Evolutionary conservation across 1,140 invertebrate species (phyloP).

Genomic region (Drosophila fuyamai): DNA sequence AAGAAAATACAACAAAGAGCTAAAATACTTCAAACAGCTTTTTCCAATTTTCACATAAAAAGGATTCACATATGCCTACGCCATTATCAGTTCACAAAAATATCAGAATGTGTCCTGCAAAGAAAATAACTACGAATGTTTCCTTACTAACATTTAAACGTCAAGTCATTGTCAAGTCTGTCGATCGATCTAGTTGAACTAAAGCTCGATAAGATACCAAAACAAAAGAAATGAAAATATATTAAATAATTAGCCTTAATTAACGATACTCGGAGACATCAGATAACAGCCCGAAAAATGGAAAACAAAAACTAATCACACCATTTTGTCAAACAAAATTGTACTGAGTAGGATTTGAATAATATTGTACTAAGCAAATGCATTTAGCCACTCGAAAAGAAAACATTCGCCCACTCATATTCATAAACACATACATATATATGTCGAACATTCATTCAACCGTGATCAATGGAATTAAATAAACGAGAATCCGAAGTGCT

Average conservation of each 20-base stretch:
- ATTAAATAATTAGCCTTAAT: slow-evolving; percentile 58
- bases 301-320: slow-evolving; percentile 10
- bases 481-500: slow-evolving; percentile 14
- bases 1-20: background rate
- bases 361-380: slow-evolving; percentile 63
- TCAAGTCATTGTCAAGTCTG: slow-evolving; percentile 15
- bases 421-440: slow-evolving; percentile 10
- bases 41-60: slow-evolving; percentile 7
- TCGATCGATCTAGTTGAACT: slow-evolving; percentile 61
- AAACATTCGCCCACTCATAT: slow-evolving; percentile 20
- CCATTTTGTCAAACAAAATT: slow-evolving; percentile 60
- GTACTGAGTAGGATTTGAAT: slow-evolving; percentile 73
- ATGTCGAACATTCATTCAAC: slow-evolving; percentile 8
- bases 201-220: slow-evolving; percentile 57
- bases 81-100: background rate
- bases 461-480: slow-evolving; percentile 16
- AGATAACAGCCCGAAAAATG: slow-evolving; percentile 12
- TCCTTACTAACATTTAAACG: slow-evolving; percentile 46
- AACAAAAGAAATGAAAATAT: slow-evolving; percentile 29
- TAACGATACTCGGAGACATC: slow-evolving; percentile 19
- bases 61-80: background rate
- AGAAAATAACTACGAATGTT: slow-evolving; percentile 29
- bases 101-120: background rate
- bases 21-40: background rate
- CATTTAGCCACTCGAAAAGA: slow-evolving; percentile 50